Percentiles rank a stretch among this genome's conserved stretches.
Evolutionary conservation across 2,888 invertebrate genomes (phyloP).

Genomic region (Yponomeuta sedellus): DNA sequence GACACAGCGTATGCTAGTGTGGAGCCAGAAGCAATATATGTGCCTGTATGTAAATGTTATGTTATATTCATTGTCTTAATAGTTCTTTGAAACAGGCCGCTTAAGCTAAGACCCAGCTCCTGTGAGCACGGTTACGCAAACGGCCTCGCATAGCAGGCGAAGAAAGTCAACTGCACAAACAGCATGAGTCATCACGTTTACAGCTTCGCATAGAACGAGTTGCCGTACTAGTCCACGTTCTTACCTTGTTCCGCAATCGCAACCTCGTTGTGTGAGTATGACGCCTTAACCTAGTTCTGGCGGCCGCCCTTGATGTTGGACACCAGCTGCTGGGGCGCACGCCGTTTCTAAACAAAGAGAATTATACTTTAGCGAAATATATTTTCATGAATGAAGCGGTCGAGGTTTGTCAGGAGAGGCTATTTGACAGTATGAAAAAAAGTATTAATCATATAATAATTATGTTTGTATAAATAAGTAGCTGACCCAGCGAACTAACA

Average conservation of each 20-base stretch:
- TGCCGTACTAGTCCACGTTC: constrained; percentile 43
- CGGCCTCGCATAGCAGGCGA: constrained; percentile 20
- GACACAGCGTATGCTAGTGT: too few species aligned
- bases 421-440: too few species aligned
- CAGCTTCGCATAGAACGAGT: constrained; percentile 36
- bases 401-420: too few species aligned
- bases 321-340: constrained; percentile 42
- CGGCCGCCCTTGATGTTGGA: constrained; percentile 40
- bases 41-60: too few species aligned
- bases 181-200: constrained; percentile 40
- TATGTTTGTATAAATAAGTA: too few species aligned
- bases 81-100: too few species aligned
- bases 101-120: neutral
- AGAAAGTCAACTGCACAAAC: constrained; percentile 35
- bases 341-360: constrained; percentile 35
- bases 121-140: constrained; percentile 19
- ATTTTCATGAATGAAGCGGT: neutral
- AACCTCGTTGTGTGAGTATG: constrained; percentile 44
- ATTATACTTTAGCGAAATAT: constrained; percentile 6
- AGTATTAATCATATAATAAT: too few species aligned
- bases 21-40: too few species aligned
- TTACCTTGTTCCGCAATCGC: constrained; percentile 63
- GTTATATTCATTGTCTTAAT: too few species aligned
- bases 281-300: constrained; percentile 55
- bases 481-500: too few species aligned